Conservation (phyloP, 2,888 invertebrate species). For the Nephrocerus scutellatus region DNA sequence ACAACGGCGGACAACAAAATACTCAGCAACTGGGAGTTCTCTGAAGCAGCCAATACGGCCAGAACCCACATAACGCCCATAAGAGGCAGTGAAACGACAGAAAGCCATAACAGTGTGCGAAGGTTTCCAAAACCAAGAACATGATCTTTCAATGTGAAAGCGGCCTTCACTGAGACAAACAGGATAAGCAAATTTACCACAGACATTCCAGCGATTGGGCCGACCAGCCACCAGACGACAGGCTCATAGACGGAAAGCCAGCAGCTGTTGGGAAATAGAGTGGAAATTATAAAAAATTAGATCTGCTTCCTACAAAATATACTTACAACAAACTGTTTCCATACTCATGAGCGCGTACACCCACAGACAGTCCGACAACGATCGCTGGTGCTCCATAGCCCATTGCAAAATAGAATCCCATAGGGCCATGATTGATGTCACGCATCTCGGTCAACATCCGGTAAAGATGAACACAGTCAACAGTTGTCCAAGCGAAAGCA, state of each 20-base stretch:
- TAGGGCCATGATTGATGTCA: constrained; percentile 91
- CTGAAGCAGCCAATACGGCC: constrained; percentile 70
- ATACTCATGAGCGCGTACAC: constrained; percentile 89
- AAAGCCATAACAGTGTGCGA: constrained; percentile 78
- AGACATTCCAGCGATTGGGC: constrained; percentile 77
- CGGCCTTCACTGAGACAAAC: constrained; percentile 79
- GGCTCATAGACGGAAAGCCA: constrained; percentile 92
- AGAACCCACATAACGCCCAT: constrained; percentile 81
- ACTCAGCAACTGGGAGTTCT: constrained; percentile 64
- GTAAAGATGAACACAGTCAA: constrained; percentile 87
- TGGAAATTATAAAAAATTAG: neutral
- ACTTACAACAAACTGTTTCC: constrained; percentile 91
- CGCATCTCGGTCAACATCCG: constrained; percentile 91
- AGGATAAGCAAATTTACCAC: constrained; percentile 71
- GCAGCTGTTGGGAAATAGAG: constrained; percentile 57
- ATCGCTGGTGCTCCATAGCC: constrained; percentile 91
- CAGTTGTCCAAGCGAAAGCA: constrained; percentile 85
- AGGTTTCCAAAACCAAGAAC: constrained; percentile 80
- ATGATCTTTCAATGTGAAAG: constrained; percentile 84
- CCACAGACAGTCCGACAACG: constrained; percentile 82
- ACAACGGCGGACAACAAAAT: constrained; percentile 72
- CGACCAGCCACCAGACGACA: constrained; percentile 92
- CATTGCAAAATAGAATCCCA: constrained; percentile 84
- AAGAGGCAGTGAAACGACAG: constrained; percentile 77
- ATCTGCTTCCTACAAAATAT: too few relatives aligned